Evolutionary conservation across 2,113 vertebrate species (phyloP).

Genomic region (Oenanthe melanoleuca): DNA sequence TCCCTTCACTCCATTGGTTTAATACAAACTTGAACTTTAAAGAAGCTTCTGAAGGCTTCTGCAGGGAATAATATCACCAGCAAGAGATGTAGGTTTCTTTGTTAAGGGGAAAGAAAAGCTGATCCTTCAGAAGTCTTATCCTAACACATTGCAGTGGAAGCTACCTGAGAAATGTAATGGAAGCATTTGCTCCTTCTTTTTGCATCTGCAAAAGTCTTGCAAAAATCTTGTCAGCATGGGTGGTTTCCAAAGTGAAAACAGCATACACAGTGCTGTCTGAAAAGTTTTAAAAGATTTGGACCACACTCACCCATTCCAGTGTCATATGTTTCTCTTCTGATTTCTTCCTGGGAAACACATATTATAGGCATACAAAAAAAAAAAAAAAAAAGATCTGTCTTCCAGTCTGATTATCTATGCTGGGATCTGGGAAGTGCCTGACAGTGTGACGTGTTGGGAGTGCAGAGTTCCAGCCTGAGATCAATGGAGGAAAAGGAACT

Average conservation of each 20-base stretch:
- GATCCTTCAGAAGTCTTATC: neutral
- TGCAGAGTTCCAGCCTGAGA: neutral
- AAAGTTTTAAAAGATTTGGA: neutral
- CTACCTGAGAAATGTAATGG: neutral
- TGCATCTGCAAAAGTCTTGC: neutral
- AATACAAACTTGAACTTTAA: neutral
- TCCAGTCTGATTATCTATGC: neutral
- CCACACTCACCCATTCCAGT: neutral
- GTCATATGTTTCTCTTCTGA: neutral
- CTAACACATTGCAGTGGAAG: neutral
- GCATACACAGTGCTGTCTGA: no score
- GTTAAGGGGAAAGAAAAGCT: neutral
- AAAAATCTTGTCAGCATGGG: neutral
- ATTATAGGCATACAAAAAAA: no score
- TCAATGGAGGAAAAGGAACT: neutral
- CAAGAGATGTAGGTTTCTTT: neutral
- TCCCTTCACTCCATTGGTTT: neutral
- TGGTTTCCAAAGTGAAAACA: neutral
- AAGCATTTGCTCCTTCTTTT: neutral
- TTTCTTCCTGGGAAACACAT: neutral
- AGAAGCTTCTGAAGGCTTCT: neutral
- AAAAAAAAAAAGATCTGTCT: neutral
- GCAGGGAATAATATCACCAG: neutral
- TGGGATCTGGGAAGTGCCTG: neutral
- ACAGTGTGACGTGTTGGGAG: rapidly evolving